These are phyloP conservation scores for Pan troglodytes DNA, from an alignment of 2,113 vertebrate genomes.

Conservation along the genomic window NHGRI_mPanTro3-v2.1_pri NC_072411.2:125658501-125659000, in stretches of 20 bases:
- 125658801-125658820: not conserved
- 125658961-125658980: not conserved
- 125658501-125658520: not conserved
- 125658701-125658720: not conserved
- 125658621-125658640: not conserved
- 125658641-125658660: not conserved
- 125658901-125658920: not conserved
- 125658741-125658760: not conserved
- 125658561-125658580: not conserved
- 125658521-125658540: not conserved
- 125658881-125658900: not conserved
- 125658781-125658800: not conserved
- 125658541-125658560: not conserved
- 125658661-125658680: not conserved
- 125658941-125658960: not conserved
- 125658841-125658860: not conserved
- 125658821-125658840: not conserved
- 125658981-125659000: not conserved
- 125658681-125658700: not conserved
- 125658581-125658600: not conserved
- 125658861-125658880: not conserved
- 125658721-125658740: not conserved
- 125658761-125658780: not conserved
- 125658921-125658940: not conserved
- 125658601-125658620: conserved; percentile 20